These are phyloP conservation scores for Aradus depressus DNA, from an alignment of 2,888 invertebrate species.

Conservation along the genomic window DNA sequence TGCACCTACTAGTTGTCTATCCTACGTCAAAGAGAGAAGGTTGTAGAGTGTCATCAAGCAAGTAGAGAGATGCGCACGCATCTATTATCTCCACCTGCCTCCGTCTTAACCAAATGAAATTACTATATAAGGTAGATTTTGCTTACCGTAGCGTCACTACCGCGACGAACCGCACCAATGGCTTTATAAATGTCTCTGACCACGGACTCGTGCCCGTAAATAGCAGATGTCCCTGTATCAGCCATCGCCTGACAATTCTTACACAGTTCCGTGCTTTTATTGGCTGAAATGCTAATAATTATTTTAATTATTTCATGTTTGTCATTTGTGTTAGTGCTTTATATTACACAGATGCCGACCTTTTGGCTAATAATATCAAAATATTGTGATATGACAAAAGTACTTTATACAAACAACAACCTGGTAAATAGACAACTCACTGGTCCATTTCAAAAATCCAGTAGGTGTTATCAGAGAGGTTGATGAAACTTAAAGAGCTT, in stretches of 20 bases:
- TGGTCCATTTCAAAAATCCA: constrained; percentile 95
- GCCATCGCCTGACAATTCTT: constrained; percentile 91
- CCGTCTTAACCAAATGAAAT: no score
- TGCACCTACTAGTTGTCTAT: no score
- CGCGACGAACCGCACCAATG: constrained; percentile 62
- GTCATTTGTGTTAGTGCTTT: no score
- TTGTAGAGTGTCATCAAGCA: no score
- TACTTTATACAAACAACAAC: neutral
- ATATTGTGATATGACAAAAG: neutral
- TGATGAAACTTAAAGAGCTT: constrained; percentile 68
- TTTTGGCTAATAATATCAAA: no score
- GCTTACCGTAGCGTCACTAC: constrained; percentile 58
- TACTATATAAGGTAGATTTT: neutral
- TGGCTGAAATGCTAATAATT: constrained; percentile 14
- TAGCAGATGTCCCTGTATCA: constrained; percentile 90
- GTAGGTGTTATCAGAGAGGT: constrained; percentile 75
- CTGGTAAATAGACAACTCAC: constrained; percentile 35
- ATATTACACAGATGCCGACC: no score
- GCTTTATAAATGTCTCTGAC: constrained; percentile 67
- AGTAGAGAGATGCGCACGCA: no score
- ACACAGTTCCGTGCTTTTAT: constrained; percentile 20
- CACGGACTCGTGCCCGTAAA: constrained; percentile 78
- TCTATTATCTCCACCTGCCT: no score
- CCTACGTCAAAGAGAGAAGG: no score
- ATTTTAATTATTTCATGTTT: no score